Base-by-base conservation (phyloP, 1,140 invertebrate genomes). In the Temnothorax curvispinosus region DNA sequence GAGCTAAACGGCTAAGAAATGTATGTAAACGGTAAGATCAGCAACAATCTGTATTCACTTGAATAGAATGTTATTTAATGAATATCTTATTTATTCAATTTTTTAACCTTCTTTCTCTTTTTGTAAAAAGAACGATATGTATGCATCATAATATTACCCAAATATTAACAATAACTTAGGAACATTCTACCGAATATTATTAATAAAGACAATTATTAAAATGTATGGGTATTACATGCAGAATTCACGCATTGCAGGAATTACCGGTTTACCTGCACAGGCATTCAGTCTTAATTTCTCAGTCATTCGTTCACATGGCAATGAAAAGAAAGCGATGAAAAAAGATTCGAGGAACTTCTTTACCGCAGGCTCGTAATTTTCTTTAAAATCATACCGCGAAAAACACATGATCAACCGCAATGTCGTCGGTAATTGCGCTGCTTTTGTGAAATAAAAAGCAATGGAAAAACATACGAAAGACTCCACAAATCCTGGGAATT, bases 401-500 rank as follows among this genome's bases (percentile, higher is more conserved):
- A 38, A 50, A 11, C 62, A 21, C 77, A 52, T 13, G 64, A 80
- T 80, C 47, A 21, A 50, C 75, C 41, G 65, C 65, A 47, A 69
- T 69, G 65, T 69, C 65, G 1, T 21, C 13, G 38, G 41, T 44
- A 64, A 64, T 50, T 60, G 78, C n/a, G 15, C 18, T 6, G 69
- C 69, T 75, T 75, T 84, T 60, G 27, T 58, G 18, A 58, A 18
- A n/a, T 56, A 54, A 47, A 56, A 21, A 58, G 13, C 21, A 35
- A 5, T 72, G 32, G 41, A 75, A 75, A 84, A 60, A 60, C 44
- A 47, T 15, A 32, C 56, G 18, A 6, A 72, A 89, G 44, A 47
- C 54, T 27, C 27, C 27, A 56, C 13, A 86, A 90, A 85, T 90
- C 86, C 89, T 90, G 89, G 76, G 89, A 90, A 90, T 90, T 47